Evolutionary conservation across 2,113 vertebrate genomes (phyloP).

Genomic region (Rynchops niger): DNA sequence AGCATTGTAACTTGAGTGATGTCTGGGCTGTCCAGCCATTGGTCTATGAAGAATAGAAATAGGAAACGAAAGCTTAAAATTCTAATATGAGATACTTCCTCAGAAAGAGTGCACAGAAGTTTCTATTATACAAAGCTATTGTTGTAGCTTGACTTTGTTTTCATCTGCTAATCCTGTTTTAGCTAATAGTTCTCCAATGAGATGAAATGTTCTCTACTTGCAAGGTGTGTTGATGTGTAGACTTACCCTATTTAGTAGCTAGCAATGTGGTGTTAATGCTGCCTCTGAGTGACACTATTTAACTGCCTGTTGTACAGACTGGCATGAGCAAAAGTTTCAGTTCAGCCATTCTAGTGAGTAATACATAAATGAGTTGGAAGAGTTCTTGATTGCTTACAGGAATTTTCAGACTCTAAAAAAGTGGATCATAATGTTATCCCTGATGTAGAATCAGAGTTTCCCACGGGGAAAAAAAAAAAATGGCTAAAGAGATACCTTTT

Average conservation of each 20-base stretch:
- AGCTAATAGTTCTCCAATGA: background rate
- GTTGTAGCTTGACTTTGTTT: background rate
- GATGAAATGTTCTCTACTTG: background rate
- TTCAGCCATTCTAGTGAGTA: background rate
- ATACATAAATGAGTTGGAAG: background rate
- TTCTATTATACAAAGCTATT: background rate
- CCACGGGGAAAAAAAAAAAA: background rate
- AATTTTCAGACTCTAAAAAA: background rate
- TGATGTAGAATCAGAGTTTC: background rate
- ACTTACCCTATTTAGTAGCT: background rate
- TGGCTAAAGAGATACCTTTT: background rate
- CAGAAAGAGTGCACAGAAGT: background rate
- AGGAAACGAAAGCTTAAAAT: background rate
- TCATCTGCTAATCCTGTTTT: background rate
- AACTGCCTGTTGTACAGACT: background rate
- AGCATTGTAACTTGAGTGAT: background rate
- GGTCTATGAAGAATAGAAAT: background rate
- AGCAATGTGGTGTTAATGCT: background rate
- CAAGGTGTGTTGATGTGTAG: background rate
- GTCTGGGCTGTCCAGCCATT: background rate
- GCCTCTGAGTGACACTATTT: background rate
- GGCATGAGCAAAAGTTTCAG: background rate
- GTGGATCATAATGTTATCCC: background rate
- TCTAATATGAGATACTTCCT: background rate
- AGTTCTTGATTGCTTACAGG: background rate